phyloP scores from a whole-genome alignment of 2,797 vertebrate genomes.

The Ciconia nigra region DNA sequence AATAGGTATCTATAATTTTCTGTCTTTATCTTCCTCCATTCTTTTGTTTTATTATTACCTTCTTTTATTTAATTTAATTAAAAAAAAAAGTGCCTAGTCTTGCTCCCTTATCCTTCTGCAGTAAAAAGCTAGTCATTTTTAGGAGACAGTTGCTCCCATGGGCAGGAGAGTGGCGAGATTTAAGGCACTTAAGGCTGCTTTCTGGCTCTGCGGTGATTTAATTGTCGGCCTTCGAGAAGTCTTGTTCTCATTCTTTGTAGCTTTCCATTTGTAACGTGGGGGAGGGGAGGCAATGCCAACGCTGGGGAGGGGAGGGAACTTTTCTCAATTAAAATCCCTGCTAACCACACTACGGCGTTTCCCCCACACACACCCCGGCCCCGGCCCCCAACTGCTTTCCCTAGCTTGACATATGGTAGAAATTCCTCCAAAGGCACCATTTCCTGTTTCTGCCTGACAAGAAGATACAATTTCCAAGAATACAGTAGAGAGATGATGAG shows the following conservation, averaged over 20 bases:
- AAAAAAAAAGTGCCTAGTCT: not conserved
- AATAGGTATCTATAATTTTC: not conserved
- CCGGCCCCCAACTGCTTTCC: not conserved
- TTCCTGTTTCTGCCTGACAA: slow-evolving; percentile 63
- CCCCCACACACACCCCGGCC: not conserved
- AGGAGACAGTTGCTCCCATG: not conserved
- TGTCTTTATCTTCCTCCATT: not conserved
- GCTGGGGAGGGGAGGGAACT: not conserved
- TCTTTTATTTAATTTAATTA: not conserved
- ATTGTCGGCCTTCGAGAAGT: not conserved
- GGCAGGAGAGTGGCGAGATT: not conserved
- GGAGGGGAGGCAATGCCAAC: not conserved
- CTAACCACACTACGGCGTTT: not conserved
- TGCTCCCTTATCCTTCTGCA: not conserved
- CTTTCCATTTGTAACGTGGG: not conserved
- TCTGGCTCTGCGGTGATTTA: not conserved
- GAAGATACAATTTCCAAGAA: slow-evolving; percentile 49
- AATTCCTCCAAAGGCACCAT: slow-evolving; percentile 32
- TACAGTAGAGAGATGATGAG: slow-evolving; percentile 49
- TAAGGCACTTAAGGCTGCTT: not conserved
- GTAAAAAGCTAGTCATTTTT: not conserved
- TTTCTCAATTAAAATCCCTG: not conserved
- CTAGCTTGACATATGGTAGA: slow-evolving; percentile 46
- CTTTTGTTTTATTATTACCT: not conserved
- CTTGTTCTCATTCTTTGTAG: not conserved